Percentiles rank a stretch among this genome's conserved stretches.
phyloP scores from a whole-genome alignment of 2,113 vertebrate genomes.

The Zosterops lateralis region DNA sequence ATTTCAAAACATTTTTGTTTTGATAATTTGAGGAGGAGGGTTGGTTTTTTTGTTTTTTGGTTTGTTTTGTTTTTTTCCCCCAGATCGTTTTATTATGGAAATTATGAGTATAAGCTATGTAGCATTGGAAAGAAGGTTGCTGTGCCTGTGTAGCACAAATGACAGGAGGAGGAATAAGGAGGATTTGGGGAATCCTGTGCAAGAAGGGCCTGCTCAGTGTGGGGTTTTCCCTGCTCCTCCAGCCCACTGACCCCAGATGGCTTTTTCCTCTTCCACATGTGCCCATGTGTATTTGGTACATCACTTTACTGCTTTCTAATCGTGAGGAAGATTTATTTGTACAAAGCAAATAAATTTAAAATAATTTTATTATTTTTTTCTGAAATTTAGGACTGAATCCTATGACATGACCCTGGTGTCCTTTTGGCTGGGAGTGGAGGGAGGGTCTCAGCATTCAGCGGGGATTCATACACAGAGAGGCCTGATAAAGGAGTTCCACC shows the following conservation, averaged over 20 bases:
- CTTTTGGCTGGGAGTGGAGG: background rate
- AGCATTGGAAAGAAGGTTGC: background rate
- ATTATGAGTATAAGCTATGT: background rate
- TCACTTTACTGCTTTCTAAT: background rate
- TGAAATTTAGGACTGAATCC: background rate
- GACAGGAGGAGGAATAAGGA: background rate
- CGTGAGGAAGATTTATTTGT: background rate
- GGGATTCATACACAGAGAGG: accelerated
- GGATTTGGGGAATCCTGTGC: background rate
- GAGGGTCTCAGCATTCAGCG: background rate
- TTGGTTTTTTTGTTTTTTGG: background rate
- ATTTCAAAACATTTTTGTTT: background rate
- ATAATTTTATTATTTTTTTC: background rate
- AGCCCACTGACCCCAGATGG: accelerated
- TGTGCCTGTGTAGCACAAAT: background rate
- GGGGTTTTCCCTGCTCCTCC: background rate
- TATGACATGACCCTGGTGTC: too few species aligned
- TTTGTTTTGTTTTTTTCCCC: too few species aligned
- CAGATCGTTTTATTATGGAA: background rate
- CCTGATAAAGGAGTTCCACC: background rate
- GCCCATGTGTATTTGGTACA: accelerated
- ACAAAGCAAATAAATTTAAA: background rate
- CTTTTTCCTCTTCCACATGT: background rate
- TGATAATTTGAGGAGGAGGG: background rate
- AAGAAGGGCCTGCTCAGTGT: accelerated